phyloP scores from a whole-genome alignment of 1,140 invertebrate genomes.

The Mizuhopecten yessoensis region DNA sequence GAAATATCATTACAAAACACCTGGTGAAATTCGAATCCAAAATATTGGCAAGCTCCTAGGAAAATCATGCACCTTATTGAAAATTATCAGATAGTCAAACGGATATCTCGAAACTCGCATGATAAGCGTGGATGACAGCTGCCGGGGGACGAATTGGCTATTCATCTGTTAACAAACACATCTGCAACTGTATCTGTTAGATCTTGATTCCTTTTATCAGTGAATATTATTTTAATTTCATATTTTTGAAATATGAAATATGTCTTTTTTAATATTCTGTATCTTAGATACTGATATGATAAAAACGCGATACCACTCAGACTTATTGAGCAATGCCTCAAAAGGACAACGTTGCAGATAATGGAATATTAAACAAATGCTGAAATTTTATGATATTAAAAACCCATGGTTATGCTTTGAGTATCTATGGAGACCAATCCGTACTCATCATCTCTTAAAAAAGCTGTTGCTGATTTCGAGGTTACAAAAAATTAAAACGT shows the following conservation, averaged over 20 bases:
- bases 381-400: not conserved
- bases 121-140: not conserved
- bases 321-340: not conserved
- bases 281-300: slow-evolving; percentile 17
- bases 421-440: slow-evolving; percentile 1
- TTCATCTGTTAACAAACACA: not conserved
- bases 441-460: not conserved
- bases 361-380: slow-evolving; percentile 28
- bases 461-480: too few relatives aligned
- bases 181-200: not conserved
- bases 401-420: not conserved
- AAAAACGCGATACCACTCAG: not conserved
- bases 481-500: too few relatives aligned
- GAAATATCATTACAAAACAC: not conserved
- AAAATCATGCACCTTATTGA: not conserved
- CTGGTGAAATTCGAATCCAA: not conserved
- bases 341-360: not conserved
- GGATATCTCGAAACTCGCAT: not conserved
- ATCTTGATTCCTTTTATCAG: not conserved
- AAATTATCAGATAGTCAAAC: slow-evolving; percentile 5
- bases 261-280: not conserved
- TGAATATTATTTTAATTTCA: slow-evolving; percentile 40
- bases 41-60: not conserved
- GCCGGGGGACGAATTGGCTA: not conserved
- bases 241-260: slow-evolving; percentile 40